Evolutionary conservation across 37 sponge, comb jelly and placozoan species (phyloP).

Genomic region (Agelas oroides): DNA sequence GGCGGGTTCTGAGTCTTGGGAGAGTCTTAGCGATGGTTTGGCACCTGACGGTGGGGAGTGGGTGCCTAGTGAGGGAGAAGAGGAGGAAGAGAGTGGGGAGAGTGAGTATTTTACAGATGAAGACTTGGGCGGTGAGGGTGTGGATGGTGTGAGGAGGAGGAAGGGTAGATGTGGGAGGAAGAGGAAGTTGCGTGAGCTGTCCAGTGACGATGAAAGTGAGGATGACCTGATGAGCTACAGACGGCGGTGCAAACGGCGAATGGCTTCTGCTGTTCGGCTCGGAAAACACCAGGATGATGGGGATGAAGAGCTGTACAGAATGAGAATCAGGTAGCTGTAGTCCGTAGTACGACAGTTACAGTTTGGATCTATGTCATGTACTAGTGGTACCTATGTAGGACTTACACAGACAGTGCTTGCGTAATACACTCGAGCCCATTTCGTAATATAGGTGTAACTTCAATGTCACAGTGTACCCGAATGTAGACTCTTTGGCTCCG

Average conservation of each 20-base stretch:
- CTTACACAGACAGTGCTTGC: too few species aligned
- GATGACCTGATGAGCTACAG: background rate
- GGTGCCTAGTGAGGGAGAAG: background rate
- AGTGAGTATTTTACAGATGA: conserved; percentile 63
- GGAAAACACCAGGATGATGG: conserved; percentile 58
- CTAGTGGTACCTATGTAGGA: too few species aligned
- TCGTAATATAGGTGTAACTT: too few species aligned
- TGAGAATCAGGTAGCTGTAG: conserved; percentile 53
- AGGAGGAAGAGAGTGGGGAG: background rate
- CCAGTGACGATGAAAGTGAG: conserved; percentile 44
- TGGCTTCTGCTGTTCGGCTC: background rate
- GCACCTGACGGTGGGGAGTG: background rate
- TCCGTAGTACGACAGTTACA: too few species aligned
- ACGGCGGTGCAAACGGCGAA: conserved; percentile 12
- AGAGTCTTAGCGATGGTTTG: too few species aligned
- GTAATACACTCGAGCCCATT: too few species aligned
- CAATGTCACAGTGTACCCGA: too few species aligned
- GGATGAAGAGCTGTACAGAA: conserved; percentile 49
- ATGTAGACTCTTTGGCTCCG: too few species aligned
- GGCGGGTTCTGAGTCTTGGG: too few species aligned
- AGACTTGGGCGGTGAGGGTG: conserved; percentile 19
- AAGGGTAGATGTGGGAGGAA: conserved; percentile 3
- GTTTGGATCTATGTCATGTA: too few species aligned
- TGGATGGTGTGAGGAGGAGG: background rate
- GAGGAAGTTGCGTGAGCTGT: conserved; percentile 29